Conservation (phyloP, 2,113 vertebrate species). For the Nerophis lumbriciformis region DNA sequence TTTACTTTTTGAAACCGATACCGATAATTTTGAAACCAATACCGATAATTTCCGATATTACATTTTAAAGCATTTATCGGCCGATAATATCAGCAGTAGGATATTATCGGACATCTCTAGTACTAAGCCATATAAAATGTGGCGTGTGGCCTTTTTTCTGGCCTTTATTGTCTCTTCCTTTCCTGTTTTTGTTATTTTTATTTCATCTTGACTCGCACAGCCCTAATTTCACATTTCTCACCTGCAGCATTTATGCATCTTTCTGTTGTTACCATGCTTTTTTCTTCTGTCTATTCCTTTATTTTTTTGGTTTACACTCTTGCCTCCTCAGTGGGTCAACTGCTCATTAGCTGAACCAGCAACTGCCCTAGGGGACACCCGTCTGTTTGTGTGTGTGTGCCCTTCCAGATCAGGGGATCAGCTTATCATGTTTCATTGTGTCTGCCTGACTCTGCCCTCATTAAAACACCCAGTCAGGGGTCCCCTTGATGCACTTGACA, state of each 20-base stretch:
- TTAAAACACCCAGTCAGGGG: slow-evolving; percentile 65
- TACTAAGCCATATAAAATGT: slow-evolving; percentile 9
- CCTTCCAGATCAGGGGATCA: slow-evolving; percentile 49
- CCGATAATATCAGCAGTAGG: too few species aligned
- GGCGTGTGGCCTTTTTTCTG: slow-evolving; percentile 31
- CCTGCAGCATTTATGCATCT: slow-evolving; percentile 20
- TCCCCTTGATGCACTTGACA: slow-evolving; percentile 42
- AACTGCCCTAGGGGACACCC: slow-evolving; percentile 52
- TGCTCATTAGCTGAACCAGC: slow-evolving; percentile 67
- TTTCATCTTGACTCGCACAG: not conserved
- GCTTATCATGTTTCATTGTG: slow-evolving; percentile 68
- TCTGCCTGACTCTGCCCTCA: slow-evolving; percentile 63
- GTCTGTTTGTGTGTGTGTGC: slow-evolving; percentile 31
- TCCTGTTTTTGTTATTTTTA: not conserved
- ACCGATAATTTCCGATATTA: too few species aligned
- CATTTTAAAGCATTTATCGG: too few species aligned
- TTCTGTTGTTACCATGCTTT: slow-evolving; percentile 1
- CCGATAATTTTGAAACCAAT: too few species aligned
- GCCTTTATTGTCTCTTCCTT: not conserved
- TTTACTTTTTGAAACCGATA: too few species aligned
- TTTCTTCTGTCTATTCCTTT: slow-evolving; percentile 22
- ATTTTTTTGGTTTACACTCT: slow-evolving; percentile 54
- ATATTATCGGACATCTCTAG: too few species aligned
- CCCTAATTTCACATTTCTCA: slow-evolving; percentile 12
- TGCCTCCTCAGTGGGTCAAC: slow-evolving; percentile 65